These are phyloP conservation scores for Diplodus puntazzo DNA, from an alignment of 2,797 vertebrate species.

Conservation along the genomic window DNA sequence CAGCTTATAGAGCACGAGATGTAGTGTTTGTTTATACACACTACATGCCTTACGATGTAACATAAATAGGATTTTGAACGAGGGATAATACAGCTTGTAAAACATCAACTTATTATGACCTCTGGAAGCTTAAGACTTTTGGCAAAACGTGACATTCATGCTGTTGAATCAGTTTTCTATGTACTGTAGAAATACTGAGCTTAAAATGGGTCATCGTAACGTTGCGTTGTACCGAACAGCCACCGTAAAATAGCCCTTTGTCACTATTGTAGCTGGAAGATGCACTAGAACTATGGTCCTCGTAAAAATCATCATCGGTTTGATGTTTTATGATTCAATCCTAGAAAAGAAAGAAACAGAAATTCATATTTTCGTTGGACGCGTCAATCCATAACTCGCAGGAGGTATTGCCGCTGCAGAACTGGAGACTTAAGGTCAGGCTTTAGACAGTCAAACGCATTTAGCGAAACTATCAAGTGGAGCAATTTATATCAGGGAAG, in stretches of 20 bases:
- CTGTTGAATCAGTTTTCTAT: not conserved
- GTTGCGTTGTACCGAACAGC: not conserved
- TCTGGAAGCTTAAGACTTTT: not conserved
- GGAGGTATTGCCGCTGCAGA: not conserved
- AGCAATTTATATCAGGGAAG: slow-evolving; percentile 7
- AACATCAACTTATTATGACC: not conserved
- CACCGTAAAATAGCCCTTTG: not conserved
- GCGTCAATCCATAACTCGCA: not conserved
- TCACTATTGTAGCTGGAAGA: not conserved
- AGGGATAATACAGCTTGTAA: not conserved
- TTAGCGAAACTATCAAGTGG: slow-evolving; percentile 3
- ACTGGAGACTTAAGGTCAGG: not conserved
- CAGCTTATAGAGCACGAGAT: not conserved
- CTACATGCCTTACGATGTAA: not conserved
- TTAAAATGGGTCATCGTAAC: not conserved
- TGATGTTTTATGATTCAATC: not conserved
- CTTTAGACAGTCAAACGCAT: slow-evolving; percentile 1
- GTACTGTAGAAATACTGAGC: not conserved
- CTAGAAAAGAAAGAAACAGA: not conserved
- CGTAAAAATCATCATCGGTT: not conserved
- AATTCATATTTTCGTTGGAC: not conserved
- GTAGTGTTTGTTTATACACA: slow-evolving; percentile 20
- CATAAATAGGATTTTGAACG: not conserved
- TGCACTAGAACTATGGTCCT: not conserved
- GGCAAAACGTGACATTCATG: not conserved